Conservation (phyloP, 2,888 invertebrate species). For the Galerucella calmariensis region DNA sequence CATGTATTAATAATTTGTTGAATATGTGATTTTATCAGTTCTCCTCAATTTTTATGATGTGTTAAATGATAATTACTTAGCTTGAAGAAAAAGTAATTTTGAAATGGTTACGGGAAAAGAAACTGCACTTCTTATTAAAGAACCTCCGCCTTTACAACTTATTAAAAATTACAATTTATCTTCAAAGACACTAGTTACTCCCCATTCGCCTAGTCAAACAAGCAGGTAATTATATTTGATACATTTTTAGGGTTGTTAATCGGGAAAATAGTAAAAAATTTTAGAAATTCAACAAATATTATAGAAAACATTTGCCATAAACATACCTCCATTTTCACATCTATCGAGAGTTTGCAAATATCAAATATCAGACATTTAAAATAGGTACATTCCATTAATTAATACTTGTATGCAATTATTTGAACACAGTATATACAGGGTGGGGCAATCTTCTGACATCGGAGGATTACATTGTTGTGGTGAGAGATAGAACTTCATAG, state of each 20-base stretch:
- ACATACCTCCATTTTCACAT: no score
- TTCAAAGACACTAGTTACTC: conserved; percentile 41
- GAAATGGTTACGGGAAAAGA: conserved; percentile 34
- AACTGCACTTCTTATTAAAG: conserved; percentile 39
- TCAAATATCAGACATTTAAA: no score
- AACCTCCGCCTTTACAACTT: conserved; percentile 24
- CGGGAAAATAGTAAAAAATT: no score
- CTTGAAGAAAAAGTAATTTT: conserved; percentile 7
- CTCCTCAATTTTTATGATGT: conserved; percentile 21
- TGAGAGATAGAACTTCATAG: no score
- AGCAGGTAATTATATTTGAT: conserved; percentile 43
- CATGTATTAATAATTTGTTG: conserved; percentile 43
- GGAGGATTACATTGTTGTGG: no score
- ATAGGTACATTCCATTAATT: no score
- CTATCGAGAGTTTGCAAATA: no score
- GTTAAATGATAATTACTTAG: conserved; percentile 32
- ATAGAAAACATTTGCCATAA: no score
- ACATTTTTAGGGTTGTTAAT: not conserved
- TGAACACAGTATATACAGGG: no score
- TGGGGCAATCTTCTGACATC: no score
- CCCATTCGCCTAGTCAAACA: conserved; percentile 42
- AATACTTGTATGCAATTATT: no score
- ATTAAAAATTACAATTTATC: conserved; percentile 37
- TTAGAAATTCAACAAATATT: no score
- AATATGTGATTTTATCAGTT: conserved; percentile 25